phyloP scores from a whole-genome alignment of 1,140 invertebrate species.

The Lepidurus apus region DNA sequence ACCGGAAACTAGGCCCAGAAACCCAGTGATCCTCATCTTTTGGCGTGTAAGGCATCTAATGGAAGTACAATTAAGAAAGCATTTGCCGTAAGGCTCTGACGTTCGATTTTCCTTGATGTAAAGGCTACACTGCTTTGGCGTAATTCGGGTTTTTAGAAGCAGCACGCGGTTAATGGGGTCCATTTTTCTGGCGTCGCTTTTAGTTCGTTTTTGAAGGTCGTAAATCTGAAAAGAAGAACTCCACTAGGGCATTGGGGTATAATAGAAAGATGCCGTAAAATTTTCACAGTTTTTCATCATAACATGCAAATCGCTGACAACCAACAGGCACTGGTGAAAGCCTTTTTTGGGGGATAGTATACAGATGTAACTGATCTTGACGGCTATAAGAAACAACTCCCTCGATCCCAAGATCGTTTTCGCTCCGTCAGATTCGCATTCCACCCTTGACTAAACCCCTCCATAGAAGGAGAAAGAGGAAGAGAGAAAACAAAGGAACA shows the following conservation, averaged over 20 bases:
- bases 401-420: neutral
- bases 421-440: conserved; percentile 1
- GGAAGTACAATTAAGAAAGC: no score
- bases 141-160: no score
- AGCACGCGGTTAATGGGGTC: no score
- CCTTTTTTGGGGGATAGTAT: neutral
- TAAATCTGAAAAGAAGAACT: neutral
- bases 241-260: neutral
- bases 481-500: neutral
- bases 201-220: no score
- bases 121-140: no score
- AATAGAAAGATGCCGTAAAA: neutral
- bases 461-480: neutral
- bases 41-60: no score
- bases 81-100: no score
- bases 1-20: no score
- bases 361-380: conserved; percentile 17
- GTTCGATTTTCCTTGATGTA: no score
- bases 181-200: no score
- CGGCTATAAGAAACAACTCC: conserved; percentile 8
- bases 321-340: neutral
- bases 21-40: no score
- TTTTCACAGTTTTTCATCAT: neutral
- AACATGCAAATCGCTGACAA: neutral
- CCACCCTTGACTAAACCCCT: neutral